phyloP scores from a whole-genome alignment of 2,113 vertebrate genomes.

The Miniopterus natalensis region DNA sequence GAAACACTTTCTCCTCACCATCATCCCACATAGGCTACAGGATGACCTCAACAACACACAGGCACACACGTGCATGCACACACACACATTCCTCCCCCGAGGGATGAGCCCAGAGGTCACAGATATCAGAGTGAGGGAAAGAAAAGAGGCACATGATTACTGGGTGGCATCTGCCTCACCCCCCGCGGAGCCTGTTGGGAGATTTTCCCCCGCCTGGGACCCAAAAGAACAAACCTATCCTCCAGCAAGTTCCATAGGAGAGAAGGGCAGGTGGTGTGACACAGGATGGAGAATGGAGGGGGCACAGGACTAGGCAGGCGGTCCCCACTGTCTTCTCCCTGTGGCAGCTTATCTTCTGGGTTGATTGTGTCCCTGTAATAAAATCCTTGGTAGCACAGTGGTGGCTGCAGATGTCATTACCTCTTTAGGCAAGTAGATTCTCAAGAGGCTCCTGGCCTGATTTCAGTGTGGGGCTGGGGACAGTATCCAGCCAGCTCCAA shows the following conservation, averaged over 20 bases:
- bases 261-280: neutral
- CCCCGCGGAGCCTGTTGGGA: neutral
- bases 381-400: neutral
- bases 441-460: neutral
- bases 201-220: neutral
- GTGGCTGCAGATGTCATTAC: neutral
- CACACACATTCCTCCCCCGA: neutral
- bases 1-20: neutral
- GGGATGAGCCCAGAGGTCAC: neutral
- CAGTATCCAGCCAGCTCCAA: neutral
- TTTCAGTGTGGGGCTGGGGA: neutral
- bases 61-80: too few relatives aligned
- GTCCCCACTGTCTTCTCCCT: neutral
- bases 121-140: neutral
- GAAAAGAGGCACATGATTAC: neutral
- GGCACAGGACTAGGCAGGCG: neutral
- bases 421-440: neutral
- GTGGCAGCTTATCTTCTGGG: neutral
- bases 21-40: neutral
- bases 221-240: neutral
- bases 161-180: accelerated
- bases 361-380: neutral
- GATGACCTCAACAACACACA: accelerated
- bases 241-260: neutral
- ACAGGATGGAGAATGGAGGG: accelerated